Evolutionary conservation across 1,140 invertebrate species (phyloP).

Genomic region (Onthophagus taurus): DNA sequence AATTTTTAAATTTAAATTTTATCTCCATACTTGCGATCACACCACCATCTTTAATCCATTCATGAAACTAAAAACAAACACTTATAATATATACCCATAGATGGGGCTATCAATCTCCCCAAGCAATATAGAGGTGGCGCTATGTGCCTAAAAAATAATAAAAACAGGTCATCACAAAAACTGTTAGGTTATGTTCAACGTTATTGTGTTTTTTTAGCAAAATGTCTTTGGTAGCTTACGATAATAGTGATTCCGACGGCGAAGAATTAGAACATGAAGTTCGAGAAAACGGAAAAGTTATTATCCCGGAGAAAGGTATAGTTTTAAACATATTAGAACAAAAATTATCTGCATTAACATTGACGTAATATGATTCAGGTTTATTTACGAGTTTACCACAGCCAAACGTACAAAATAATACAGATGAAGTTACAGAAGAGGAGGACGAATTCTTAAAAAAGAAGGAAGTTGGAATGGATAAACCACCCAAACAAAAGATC

Average conservation of each 20-base stretch:
- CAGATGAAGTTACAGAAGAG: constrained; percentile 19
- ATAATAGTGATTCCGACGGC: constrained; percentile 4
- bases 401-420: background rate
- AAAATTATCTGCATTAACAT: background rate
- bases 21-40: too few species aligned
- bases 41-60: too few species aligned
- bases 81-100: too few species aligned
- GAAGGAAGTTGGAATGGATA: constrained; percentile 20
- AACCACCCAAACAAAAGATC: constrained; percentile 24
- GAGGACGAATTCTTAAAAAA: constrained; percentile 30
- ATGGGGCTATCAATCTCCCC: too few species aligned
- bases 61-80: too few species aligned
- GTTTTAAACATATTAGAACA: background rate
- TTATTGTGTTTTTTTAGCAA: background rate
- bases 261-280: background rate
- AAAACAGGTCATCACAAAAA: too few species aligned
- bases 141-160: too few species aligned
- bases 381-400: background rate
- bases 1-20: too few species aligned
- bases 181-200: too few species aligned
- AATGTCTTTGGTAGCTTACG: constrained; percentile 2
- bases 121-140: too few species aligned
- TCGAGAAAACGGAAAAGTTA: background rate
- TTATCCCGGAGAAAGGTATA: background rate
- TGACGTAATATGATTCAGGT: background rate